These are phyloP conservation scores for Sesia apiformis DNA, from an alignment of 2,888 invertebrate genomes.

Conservation along the genomic window DNA sequence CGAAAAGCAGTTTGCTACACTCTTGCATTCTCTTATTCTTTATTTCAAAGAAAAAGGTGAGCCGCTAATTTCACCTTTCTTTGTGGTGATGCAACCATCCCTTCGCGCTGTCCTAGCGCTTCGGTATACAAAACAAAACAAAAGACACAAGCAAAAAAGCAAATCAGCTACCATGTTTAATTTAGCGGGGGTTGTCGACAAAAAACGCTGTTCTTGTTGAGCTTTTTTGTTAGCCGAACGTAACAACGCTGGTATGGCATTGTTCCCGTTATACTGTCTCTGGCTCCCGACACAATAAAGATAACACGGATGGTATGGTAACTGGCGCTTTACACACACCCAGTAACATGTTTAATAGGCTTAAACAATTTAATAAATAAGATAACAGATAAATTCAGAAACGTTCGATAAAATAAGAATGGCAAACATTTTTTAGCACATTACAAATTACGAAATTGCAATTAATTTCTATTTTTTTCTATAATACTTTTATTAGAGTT, in stretches of 20 bases:
- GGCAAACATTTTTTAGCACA: too few relatives aligned
- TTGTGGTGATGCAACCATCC: not conserved
- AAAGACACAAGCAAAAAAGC: constrained; percentile 39
- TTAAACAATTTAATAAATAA: too few relatives aligned
- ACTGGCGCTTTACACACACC: too few relatives aligned
- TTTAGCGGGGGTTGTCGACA: constrained; percentile 65
- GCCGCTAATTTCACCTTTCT: not conserved
- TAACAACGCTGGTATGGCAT: constrained; percentile 65
- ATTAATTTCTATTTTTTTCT: too few relatives aligned
- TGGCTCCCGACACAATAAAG: constrained; percentile 10
- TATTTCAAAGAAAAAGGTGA: not conserved
- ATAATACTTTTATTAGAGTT: too few relatives aligned
- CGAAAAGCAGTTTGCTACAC: too few relatives aligned
- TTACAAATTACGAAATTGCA: too few relatives aligned
- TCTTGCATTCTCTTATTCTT: not conserved
- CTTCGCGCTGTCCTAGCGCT: not conserved
- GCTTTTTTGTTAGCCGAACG: constrained; percentile 61
- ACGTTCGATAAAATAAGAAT: too few relatives aligned
- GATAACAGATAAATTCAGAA: too few relatives aligned
- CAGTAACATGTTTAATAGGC: too few relatives aligned
- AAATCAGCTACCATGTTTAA: constrained; percentile 66
- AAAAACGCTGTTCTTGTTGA: constrained; percentile 56
- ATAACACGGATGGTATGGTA: not conserved
- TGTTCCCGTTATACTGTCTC: constrained; percentile 56
- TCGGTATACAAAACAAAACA: constrained; percentile 23